Percentiles rank a stretch among this genome's conserved stretches.
phyloP scores from a whole-genome alignment of 2,888 invertebrate genomes.

The Glaucopsyche alexis region DNA sequence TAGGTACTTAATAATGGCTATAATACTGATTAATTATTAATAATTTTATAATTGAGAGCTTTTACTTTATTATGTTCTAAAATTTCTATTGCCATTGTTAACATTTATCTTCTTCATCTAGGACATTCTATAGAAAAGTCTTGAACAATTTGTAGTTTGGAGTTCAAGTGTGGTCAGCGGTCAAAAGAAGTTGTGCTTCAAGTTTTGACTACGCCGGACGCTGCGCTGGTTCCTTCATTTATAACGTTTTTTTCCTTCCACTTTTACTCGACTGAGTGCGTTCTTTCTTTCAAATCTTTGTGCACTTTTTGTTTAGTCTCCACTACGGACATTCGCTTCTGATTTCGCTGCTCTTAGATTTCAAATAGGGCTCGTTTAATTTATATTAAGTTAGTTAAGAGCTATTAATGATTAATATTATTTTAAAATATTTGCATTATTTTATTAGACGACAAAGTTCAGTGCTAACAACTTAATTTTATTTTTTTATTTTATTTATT shows the following conservation, averaged over 20 bases:
- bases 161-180: conserved; percentile 55
- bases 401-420: background rate
- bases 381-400: background rate
- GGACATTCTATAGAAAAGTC: conserved; percentile 26
- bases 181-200: conserved; percentile 55
- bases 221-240: conserved; percentile 56
- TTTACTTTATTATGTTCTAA: background rate
- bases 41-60: background rate
- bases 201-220: conserved; percentile 61
- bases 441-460: background rate
- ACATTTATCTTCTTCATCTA: conserved; percentile 34
- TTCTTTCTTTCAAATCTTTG: conserved; percentile 56
- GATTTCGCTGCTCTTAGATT: conserved; percentile 44
- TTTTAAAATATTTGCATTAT: background rate
- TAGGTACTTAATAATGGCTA: background rate
- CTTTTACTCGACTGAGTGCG: conserved; percentile 60
- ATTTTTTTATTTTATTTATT: no score
- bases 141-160: conserved; percentile 36
- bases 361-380: conserved; percentile 1
- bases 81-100: background rate
- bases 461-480: background rate
- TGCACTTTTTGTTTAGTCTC: conserved; percentile 60
- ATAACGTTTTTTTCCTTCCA: conserved; percentile 64
- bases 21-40: background rate
- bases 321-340: conserved; percentile 64